phyloP scores from a whole-genome alignment of 2,113 vertebrate genomes.

The Tachycineta bicolor region DNA sequence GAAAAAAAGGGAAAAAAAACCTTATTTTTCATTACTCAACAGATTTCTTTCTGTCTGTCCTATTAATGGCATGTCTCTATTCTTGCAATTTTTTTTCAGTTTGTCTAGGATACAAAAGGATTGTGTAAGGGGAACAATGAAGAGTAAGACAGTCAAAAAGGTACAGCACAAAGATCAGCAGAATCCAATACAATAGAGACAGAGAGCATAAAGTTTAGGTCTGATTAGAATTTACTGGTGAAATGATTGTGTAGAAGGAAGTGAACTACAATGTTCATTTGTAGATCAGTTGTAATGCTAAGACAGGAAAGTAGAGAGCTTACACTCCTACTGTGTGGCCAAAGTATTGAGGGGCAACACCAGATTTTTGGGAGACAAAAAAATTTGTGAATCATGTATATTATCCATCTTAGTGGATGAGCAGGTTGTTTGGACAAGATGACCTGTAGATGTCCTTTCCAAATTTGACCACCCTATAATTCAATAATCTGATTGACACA shows the following conservation, averaged over 20 bases:
- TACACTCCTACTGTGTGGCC: neutral
- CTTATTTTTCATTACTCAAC: neutral
- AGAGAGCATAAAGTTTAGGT: neutral
- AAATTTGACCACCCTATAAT: neutral
- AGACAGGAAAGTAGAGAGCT: neutral
- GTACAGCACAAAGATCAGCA: neutral
- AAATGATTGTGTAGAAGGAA: neutral
- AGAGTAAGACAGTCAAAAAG: neutral
- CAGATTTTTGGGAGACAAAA: neutral
- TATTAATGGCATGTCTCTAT: neutral
- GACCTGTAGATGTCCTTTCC: neutral
- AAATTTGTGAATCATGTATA: neutral
- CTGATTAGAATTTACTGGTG: neutral
- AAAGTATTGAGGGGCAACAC: neutral
- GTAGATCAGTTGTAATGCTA: neutral
- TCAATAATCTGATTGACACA: neutral
- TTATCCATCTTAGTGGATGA: neutral
- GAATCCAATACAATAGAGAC: neutral
- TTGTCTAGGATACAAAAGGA: neutral
- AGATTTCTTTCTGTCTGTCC: neutral
- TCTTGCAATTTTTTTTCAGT: neutral
- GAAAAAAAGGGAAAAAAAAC: neutral
- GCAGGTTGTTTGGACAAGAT: neutral
- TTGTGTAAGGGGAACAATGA: neutral
- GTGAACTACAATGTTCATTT: neutral